Conservation (phyloP, 2,113 vertebrate species). For the Eolophus roseicapilla region DNA sequence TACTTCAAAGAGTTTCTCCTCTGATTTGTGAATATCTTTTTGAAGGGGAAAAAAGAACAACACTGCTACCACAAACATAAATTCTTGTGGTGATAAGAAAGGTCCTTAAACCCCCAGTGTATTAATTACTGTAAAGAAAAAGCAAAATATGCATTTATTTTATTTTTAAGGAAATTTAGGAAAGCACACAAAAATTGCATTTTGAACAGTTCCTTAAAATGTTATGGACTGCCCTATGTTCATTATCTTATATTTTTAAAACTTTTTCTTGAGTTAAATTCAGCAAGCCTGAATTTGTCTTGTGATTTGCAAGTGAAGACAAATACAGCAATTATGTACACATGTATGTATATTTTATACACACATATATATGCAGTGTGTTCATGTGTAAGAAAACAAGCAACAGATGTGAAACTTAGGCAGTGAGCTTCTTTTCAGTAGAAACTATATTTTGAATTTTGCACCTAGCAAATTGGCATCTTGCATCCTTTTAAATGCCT, state of each 20-base stretch:
- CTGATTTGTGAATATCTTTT: not conserved
- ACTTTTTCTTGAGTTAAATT: not conserved
- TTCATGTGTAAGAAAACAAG: not conserved
- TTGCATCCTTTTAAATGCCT: not conserved
- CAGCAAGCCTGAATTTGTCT: not conserved
- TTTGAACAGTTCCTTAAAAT: not conserved
- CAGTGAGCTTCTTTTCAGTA: not conserved
- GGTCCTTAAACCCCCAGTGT: conserved; percentile 14
- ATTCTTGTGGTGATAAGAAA: not conserved
- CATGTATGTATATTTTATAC: not conserved
- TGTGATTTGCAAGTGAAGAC: not conserved
- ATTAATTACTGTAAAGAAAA: conserved; percentile 40
- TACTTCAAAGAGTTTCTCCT: conserved; percentile 32
- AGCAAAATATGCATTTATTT: conserved; percentile 1
- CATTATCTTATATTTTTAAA: not conserved
- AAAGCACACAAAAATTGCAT: not conserved
- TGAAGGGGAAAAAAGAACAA: not conserved
- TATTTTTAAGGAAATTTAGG: conserved; percentile 10
- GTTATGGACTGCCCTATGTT: not conserved
- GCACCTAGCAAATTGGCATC: not conserved
- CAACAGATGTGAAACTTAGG: not conserved
- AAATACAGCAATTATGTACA: not conserved
- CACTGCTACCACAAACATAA: not conserved
- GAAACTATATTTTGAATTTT: not conserved
- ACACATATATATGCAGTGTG: not conserved